Base-by-base conservation (phyloP, 2,888 invertebrate species). In the Caenorhabditis plicata region DNA sequence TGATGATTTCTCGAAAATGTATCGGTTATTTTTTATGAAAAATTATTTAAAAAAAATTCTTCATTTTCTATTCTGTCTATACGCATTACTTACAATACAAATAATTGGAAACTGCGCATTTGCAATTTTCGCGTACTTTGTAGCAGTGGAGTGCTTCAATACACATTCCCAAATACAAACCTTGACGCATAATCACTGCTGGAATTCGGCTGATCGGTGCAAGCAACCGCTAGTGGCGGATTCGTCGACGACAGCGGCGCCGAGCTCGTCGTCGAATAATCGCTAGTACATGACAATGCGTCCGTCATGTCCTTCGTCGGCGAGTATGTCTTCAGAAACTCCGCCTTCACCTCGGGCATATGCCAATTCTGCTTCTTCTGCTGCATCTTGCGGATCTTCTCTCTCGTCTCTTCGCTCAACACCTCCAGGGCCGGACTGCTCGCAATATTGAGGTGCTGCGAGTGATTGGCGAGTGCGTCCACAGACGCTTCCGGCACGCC, bases 361-460 rank as follows among this genome's bases (percentile, higher is more conserved):
- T 62, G 63, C 63, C 65, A 66, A 40, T 42, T 65, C 43, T 69
- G 68, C 44, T 64, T 65, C 53, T 56, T 52, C n/a, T n/a, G n/a
- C 57, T 76, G 77, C 65, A 77, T 68, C 36, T 57, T 61, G 19
- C 73, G 64, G 19, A 77, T 73, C 47, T 75, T 76, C 54, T 73
- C 77, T 11, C 74, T 46, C 11, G 75, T 76, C 48, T 74, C 75
- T 44, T 74, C 73, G 19, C 67, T 67, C 17, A 75, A 62, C 25
- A 77, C 68, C 55, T 74, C 73, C 29, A 74, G 54, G 9, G 68
- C 70, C 13, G 71, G 71, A 51, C 58, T 63, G 20, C 65, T 58
- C 17, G 71, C 68, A 29, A 72, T 49, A 55, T 76, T 64, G 15
- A 76, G 55, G 43, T 74, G 73, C 27, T 71, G 71, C 2, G 71